Conservation (phyloP, 1,140 invertebrate genomes). For the Spodoptera litura region DNA sequence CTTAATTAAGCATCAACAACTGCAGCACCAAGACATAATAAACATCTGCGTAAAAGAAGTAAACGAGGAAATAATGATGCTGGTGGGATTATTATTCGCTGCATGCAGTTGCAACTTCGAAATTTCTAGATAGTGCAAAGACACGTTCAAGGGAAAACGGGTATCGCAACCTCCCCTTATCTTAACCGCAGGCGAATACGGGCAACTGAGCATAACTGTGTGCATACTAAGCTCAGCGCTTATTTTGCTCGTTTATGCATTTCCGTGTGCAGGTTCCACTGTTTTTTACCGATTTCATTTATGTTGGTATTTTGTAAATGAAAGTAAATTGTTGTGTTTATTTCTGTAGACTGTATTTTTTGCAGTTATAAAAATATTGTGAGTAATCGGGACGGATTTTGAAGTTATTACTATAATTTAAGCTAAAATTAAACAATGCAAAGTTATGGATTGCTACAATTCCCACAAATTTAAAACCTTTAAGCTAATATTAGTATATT, state of each 20-base stretch:
- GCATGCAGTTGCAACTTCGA: conserved; percentile 36
- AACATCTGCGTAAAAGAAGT: not conserved
- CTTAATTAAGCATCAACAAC: not conserved
- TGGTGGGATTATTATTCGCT: conserved; percentile 30
- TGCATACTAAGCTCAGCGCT: conserved; percentile 28
- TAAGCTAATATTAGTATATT: no score
- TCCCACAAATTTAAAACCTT: no score
- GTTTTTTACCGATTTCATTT: conserved; percentile 39
- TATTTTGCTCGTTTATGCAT: conserved; percentile 39
- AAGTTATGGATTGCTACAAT: no score
- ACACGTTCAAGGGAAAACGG: conserved; percentile 39
- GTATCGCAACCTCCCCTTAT: conserved; percentile 38
- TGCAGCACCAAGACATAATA: not conserved
- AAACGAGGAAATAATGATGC: conserved; percentile 41
- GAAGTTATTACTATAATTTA: no score
- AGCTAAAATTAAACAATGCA: no score
- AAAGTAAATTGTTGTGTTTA: no score
- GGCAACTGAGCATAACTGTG: conserved; percentile 43
- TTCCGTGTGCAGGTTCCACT: conserved; percentile 35
- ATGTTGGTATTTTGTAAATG: not conserved
- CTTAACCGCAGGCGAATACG: conserved; percentile 44
- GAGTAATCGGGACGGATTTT: no score
- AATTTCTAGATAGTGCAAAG: conserved; percentile 43
- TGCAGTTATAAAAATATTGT: no score
- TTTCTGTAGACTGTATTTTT: no score